phyloP scores from a whole-genome alignment of 2,113 vertebrate genomes.

The Tetrao urogallus region DNA sequence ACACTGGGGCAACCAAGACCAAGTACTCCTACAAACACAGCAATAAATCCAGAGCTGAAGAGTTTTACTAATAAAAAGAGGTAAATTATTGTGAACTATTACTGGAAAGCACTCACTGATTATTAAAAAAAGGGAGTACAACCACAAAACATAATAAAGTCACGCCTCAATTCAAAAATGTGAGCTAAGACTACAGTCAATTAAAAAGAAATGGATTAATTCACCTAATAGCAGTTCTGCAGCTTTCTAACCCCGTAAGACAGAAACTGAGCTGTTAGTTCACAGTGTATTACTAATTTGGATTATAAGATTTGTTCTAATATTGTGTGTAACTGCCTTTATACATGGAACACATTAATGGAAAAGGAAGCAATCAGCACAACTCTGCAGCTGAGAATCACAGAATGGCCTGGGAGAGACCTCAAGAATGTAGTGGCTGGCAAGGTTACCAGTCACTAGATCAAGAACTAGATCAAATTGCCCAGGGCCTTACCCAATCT shows the following conservation, averaged over 20 bases:
- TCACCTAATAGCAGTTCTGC: not conserved
- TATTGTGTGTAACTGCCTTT: not conserved
- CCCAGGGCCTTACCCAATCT: too few relatives aligned
- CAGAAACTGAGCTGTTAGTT: not conserved
- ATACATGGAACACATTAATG: not conserved
- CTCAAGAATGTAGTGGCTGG: too few relatives aligned
- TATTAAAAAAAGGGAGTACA: not conserved
- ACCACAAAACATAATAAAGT: not conserved
- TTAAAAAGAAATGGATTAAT: not conserved
- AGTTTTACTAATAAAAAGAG: not conserved
- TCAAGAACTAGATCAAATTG: too few relatives aligned
- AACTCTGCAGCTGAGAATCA: not conserved
- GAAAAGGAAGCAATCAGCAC: not conserved
- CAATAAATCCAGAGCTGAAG: not conserved
- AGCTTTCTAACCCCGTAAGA: not conserved
- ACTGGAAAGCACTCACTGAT: not conserved
- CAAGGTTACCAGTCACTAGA: too few relatives aligned
- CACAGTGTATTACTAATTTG: not conserved
- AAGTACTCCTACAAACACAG: not conserved
- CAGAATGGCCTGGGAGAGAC: too few relatives aligned
- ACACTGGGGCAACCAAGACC: not conserved
- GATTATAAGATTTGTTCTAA: not conserved
- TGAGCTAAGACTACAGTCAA: not conserved
- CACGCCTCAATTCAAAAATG: not conserved
- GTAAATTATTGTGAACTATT: not conserved